A percentile compares a stretch with the other conserved stretches of the same genome.
Conservation (phyloP, 2,113 vertebrate genomes). For the Pygoscelis adeliae region DNA sequence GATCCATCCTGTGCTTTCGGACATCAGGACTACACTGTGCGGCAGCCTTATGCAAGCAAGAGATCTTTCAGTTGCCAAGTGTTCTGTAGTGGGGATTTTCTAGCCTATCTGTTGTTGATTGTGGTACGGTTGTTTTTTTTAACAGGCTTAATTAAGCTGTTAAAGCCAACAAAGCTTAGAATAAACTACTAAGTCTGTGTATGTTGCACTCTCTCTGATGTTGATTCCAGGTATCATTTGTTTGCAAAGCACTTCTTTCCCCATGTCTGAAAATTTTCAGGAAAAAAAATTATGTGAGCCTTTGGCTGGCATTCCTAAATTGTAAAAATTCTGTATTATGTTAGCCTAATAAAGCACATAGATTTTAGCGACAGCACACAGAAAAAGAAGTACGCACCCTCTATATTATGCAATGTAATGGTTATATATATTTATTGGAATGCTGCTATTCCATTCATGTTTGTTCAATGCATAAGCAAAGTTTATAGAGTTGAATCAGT, state of each 20-base stretch:
- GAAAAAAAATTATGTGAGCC: not conserved
- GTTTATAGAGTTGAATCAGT: not conserved
- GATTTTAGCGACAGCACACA: not conserved
- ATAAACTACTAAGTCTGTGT: not conserved
- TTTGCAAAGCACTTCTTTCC: not conserved
- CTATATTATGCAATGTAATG: not conserved
- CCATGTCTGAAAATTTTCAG: not conserved
- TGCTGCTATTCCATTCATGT: not conserved
- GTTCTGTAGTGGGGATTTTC: not conserved
- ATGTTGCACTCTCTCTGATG: not conserved
- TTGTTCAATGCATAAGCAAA: not conserved
- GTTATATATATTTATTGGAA: not conserved
- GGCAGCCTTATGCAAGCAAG: not conserved
- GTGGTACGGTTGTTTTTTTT: not conserved
- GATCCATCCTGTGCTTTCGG: not conserved
- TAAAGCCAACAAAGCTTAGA: conserved; percentile 8
- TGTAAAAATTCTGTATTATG: not conserved
- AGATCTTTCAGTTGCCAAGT: not conserved
- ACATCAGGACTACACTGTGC: not conserved
- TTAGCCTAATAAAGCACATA: not conserved
- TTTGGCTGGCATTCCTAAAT: not conserved
- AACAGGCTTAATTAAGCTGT: not conserved
- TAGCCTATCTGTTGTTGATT: not conserved
- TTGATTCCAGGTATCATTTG: not conserved
- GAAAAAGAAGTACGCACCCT: not conserved